A percentile compares a stretch with the other conserved stretches of the same genome.
phyloP scores from a whole-genome alignment of 2,113 vertebrate species.

The Podarcis raffonei region DNA sequence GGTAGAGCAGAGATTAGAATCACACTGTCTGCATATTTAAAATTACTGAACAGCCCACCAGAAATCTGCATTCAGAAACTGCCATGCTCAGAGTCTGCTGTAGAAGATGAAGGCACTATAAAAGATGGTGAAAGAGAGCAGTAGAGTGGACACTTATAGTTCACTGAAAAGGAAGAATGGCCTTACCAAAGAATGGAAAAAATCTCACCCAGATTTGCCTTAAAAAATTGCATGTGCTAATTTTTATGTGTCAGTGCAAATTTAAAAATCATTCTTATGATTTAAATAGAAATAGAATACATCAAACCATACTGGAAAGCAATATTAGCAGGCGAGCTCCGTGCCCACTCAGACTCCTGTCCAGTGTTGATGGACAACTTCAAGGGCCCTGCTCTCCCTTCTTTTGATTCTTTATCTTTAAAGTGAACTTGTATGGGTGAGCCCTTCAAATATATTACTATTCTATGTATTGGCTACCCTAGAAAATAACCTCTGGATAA shows the following conservation, averaged over 20 bases:
- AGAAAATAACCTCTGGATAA: no score
- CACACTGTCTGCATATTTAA: constrained; percentile 72
- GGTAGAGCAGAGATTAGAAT: constrained; percentile 57
- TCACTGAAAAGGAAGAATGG: neutral
- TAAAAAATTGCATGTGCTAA: neutral
- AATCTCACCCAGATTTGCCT: neutral
- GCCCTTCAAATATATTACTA: no score
- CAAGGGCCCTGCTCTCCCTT: no score
- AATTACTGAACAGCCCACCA: constrained; percentile 51
- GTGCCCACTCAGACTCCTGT: no score
- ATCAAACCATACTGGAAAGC: neutral
- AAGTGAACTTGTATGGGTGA: no score
- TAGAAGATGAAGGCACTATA: constrained; percentile 22
- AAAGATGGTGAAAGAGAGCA: constrained; percentile 46
- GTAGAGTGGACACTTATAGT: neutral
- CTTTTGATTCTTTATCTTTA: no score
- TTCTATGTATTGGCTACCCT: no score
- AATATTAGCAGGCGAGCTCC: neutral
- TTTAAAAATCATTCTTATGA: neutral
- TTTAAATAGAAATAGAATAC: neutral
- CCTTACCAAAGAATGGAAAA: neutral
- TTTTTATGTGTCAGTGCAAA: neutral
- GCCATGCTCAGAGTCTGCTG: constrained; percentile 48
- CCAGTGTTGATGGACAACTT: no score
- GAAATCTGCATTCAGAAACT: constrained; percentile 68